phyloP scores from a whole-genome alignment of 2,797 vertebrate species.

The Enteromius trimaculatus region DNA sequence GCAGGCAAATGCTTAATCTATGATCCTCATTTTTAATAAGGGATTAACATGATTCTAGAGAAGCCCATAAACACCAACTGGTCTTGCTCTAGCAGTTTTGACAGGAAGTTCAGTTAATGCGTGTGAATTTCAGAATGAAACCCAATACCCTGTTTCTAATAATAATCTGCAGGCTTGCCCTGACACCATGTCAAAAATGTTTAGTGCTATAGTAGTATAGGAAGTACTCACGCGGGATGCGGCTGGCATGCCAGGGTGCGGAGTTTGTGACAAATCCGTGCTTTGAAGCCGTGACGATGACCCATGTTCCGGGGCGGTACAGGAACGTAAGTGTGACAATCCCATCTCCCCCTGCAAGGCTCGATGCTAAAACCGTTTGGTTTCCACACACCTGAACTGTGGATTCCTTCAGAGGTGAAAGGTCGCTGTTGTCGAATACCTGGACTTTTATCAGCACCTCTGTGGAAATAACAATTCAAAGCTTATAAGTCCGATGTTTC shows the following conservation, averaged over 20 bases:
- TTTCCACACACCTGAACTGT: conserved; percentile 80
- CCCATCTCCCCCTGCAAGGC: conserved; percentile 76
- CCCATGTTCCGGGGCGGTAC: conserved; percentile 84
- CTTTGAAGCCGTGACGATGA: conserved; percentile 81
- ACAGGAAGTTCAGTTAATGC: not conserved
- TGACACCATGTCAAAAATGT: not conserved
- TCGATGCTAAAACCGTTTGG: conserved; percentile 76
- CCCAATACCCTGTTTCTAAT: not conserved
- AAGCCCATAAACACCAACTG: conserved; percentile 5
- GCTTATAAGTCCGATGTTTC: not conserved
- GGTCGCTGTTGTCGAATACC: conserved; percentile 84
- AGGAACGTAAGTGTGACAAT: conserved; percentile 75
- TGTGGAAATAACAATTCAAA: conserved; percentile 58
- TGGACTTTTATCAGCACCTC: conserved; percentile 87
- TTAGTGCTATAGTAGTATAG: not conserved
- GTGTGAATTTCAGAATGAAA: conserved; percentile 9
- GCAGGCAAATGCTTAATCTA: conserved; percentile 13
- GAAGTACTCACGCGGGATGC: conserved; percentile 81
- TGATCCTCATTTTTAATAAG: conserved; percentile 17
- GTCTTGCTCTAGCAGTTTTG: not conserved
- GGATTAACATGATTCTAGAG: conserved; percentile 12
- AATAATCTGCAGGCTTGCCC: conserved; percentile 16
- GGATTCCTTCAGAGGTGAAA: conserved; percentile 79
- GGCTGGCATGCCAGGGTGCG: conserved; percentile 83
- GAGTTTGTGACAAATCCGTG: conserved; percentile 84